A percentile compares a stretch with the other conserved stretches of the same genome.
These are phyloP conservation scores for Sebastes schlegelii DNA, from an alignment of 2,113 vertebrate genomes.

Conservation along the genomic window DNA sequence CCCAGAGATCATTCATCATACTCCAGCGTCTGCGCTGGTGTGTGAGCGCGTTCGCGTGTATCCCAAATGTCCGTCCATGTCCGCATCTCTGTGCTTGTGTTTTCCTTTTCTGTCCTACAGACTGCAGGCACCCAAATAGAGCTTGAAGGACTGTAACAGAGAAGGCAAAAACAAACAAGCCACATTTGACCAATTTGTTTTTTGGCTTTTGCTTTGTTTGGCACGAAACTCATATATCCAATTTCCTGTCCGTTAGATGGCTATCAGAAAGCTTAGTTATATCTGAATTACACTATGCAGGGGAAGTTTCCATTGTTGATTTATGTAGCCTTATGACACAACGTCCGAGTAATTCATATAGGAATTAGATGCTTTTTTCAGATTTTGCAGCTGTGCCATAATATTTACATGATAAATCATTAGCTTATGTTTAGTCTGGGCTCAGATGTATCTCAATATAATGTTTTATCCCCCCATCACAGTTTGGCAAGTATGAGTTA, in stretches of 20 bases:
- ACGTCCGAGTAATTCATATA: constrained; percentile 40
- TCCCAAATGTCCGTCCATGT: constrained; percentile 30
- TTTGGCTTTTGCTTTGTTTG: constrained; percentile 50
- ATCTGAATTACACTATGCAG: constrained; percentile 49
- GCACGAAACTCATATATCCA: constrained; percentile 45
- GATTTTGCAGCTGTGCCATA: constrained; percentile 52
- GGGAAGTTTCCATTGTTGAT: constrained; percentile 55
- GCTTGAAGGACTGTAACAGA: constrained; percentile 46
- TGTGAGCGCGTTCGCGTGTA: constrained; percentile 24
- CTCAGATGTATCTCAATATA: constrained; percentile 51
- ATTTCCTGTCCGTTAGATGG: constrained; percentile 72
- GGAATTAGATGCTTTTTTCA: constrained; percentile 25
- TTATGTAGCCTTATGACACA: constrained; percentile 40
- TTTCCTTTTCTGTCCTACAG: constrained; percentile 46
- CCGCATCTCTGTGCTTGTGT: constrained; percentile 42
- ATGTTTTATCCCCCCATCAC: constrained; percentile 40
- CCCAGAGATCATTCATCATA: constrained; percentile 76
- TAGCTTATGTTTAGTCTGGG: constrained; percentile 74
- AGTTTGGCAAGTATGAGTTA: constrained; percentile 31
- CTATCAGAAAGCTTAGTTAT: constrained; percentile 52
- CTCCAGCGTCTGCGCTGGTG: constrained; percentile 28
- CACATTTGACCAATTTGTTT: constrained; percentile 28
- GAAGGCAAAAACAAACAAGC: constrained; percentile 51
- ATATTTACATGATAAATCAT: constrained; percentile 69
- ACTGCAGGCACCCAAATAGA: constrained; percentile 46